phyloP scores from a whole-genome alignment of 2,797 vertebrate species.

The Propithecus perrieri region DNA sequence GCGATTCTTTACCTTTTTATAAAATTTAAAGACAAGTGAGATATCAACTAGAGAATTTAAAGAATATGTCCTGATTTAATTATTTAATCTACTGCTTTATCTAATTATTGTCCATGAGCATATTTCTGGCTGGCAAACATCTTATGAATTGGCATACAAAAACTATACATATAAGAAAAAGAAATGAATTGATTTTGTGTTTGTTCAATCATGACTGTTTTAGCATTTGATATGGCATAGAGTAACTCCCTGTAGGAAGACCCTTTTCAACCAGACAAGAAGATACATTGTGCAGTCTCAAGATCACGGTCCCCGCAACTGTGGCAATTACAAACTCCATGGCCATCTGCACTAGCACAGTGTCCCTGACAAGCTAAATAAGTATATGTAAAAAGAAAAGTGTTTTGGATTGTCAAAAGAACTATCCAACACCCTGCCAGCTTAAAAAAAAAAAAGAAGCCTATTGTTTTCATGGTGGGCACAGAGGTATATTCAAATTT shows the following conservation, averaged over 20 bases:
- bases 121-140: neutral
- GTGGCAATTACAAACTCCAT: slow-evolving; percentile 82
- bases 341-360: slow-evolving; percentile 80
- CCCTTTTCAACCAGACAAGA: slow-evolving; percentile 81
- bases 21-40: slow-evolving; percentile 8
- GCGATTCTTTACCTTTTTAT: neutral
- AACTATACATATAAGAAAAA: neutral
- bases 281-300: slow-evolving; percentile 80
- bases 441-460: slow-evolving; percentile 55
- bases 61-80: neutral
- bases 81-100: neutral
- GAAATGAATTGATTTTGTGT: neutral
- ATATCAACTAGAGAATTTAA: neutral
- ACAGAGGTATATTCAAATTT: neutral
- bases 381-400: neutral
- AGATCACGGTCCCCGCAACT: slow-evolving; percentile 83
- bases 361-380: slow-evolving; percentile 81
- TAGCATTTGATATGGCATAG: neutral
- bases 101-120: neutral
- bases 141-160: neutral
- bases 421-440: neutral
- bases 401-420: slow-evolving; percentile 47
- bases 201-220: neutral
- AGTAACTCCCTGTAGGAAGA: slow-evolving; percentile 82
- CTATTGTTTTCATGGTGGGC: neutral